Percentiles rank a stretch among this genome's conserved stretches.
Evolutionary conservation across 1,140 invertebrate genomes (phyloP).

Genomic region (Sitodiplosis mosellana): DNA sequence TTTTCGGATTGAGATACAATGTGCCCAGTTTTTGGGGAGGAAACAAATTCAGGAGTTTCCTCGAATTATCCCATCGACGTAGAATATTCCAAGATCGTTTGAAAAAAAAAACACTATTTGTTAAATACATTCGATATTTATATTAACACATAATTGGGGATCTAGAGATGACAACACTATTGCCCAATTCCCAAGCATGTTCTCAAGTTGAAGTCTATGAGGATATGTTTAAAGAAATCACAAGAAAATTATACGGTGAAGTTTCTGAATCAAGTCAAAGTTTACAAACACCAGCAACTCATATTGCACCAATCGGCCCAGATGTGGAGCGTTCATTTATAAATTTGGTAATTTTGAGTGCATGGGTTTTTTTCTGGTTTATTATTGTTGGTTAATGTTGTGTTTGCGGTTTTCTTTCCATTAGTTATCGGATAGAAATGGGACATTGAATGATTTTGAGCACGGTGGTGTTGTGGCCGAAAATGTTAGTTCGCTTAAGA

Average conservation of each 20-base stretch:
- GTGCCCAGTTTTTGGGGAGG: too few species aligned
- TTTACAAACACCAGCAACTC: constrained; percentile 25
- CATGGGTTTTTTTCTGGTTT: not conserved
- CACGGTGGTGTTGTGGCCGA: constrained; percentile 8
- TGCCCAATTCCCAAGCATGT: not conserved
- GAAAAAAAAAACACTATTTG: too few species aligned
- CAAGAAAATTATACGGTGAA: constrained; percentile 73
- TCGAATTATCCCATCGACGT: too few species aligned
- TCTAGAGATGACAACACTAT: not conserved
- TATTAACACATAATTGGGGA: too few species aligned
- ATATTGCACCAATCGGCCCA: constrained; percentile 23
- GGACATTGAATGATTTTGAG: constrained; percentile 23
- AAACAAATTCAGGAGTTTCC: too few species aligned
- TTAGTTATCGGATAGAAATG: constrained; percentile 19
- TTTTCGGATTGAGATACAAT: too few species aligned
- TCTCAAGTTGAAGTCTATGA: constrained; percentile 25
- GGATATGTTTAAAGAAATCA: constrained; percentile 57
- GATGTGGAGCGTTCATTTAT: constrained; percentile 25
- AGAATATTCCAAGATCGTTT: too few species aligned
- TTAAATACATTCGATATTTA: too few species aligned
- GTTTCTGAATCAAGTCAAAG: constrained; percentile 45
- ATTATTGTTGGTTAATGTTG: not conserved
- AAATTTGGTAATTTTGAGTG: constrained; percentile 17
- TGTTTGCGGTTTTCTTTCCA: not conserved
- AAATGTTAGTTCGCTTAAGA: constrained; percentile 29